Base-by-base conservation (phyloP, 2,797 vertebrate genomes). In the Rhyacichthys aspro region DNA sequence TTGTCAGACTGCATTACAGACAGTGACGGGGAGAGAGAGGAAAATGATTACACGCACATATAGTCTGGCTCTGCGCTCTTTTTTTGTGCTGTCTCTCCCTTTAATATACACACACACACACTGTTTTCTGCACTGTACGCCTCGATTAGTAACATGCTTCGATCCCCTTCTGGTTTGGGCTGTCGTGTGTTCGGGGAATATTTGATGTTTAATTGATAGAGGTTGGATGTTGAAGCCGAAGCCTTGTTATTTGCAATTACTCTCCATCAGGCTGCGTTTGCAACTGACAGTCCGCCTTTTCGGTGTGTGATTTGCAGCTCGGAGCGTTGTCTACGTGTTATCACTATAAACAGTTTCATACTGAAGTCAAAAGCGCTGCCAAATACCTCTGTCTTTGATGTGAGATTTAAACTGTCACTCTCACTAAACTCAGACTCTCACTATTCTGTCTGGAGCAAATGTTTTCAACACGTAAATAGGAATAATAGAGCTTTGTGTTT, bases 1-100 rank as follows among this genome's bases (percentile, higher is more conserved):
- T 82, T 85, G 82, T 83, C 84, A 85, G 62, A 70, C 72, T 63
- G 67, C 69, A 76, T 86, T 83, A 85, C 48, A 83, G 83, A 85
- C 67, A 46, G 73, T 74, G 85, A 81, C 77, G 82, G 45, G 18
- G 17, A 34, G 63, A 67, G 52, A 43, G 41, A 52, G 55, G 61
- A 65, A 69, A 72, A 72, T 54, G 17, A 67, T 65, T 56, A 70
- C 55, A 60, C 52, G 44, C 49, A 63, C 67, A 73, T 76, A 54
- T 49, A 38, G 58, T 64, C 39, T 44, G 18, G 46, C 18, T 18
- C 8, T 12, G 37, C 14, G 50, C 60, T 70, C 41, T 67, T 55
- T 55, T 16, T 19, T 39, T 32, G 44, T 55, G 19, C n/a, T n/a
- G n/a, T n/a, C 46, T 61, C 41, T 43, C 7, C 49, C 15, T 34